These are phyloP conservation scores for Carassius gibelio DNA, from an alignment of 2,113 vertebrate species.

Conservation along the genomic window DNA sequence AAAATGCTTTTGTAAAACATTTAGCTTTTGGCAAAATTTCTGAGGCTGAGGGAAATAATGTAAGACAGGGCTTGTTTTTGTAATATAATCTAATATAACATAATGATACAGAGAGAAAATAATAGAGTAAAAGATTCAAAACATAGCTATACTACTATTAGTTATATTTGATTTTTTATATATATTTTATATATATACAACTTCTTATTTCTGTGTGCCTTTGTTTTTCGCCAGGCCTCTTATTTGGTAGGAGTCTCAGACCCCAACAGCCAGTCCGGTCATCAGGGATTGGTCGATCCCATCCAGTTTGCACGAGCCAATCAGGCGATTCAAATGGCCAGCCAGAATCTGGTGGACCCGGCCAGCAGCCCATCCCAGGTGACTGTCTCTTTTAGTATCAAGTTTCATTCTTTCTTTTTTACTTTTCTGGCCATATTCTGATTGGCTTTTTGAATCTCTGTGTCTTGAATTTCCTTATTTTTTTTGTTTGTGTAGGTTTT, in stretches of 20 bases:
- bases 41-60: background rate
- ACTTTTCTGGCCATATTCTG: too few species aligned
- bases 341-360: slow-evolving; percentile 96
- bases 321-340: slow-evolving; percentile 98
- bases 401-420: background rate
- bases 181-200: background rate
- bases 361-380: slow-evolving; percentile 97
- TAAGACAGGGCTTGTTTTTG: background rate
- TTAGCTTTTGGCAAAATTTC: background rate
- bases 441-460: background rate
- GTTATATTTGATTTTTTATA: background rate
- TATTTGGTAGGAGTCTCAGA: slow-evolving; percentile 98
- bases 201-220: background rate
- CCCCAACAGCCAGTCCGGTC: slow-evolving; percentile 96
- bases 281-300: slow-evolving; percentile 95
- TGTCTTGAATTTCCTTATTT: background rate
- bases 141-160: background rate
- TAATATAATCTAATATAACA: background rate
- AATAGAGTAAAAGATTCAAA: too few species aligned
- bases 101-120: too few species aligned
- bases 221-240: slow-evolving; percentile 79
- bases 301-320: slow-evolving; percentile 97
- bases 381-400: slow-evolving; percentile 42
- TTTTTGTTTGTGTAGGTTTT: slow-evolving; percentile 79
- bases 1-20: background rate